phyloP scores from a whole-genome alignment of 2,888 invertebrate genomes.

The Calliphora vomitoria region DNA sequence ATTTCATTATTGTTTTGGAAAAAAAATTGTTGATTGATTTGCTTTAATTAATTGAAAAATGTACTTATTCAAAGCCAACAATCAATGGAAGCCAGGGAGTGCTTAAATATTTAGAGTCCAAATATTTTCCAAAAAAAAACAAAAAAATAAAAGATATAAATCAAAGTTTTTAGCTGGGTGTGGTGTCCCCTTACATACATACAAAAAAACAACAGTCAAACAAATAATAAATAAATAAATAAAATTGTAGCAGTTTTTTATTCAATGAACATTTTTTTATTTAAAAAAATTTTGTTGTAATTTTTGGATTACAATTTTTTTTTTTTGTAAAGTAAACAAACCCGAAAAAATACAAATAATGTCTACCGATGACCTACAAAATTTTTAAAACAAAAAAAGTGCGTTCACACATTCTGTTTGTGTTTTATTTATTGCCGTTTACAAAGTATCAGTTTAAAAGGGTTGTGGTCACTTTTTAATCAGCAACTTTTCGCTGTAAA shows the following conservation, averaged over 20 bases:
- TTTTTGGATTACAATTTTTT: slow-evolving; percentile 54
- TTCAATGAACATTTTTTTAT: slow-evolving; percentile 36
- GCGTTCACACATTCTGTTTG: slow-evolving; percentile 41
- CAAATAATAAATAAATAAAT: slow-evolving; percentile 17
- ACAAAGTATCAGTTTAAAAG: neutral
- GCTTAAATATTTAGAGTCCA: slow-evolving; percentile 20
- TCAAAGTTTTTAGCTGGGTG: slow-evolving; percentile 55
- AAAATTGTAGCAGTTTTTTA: slow-evolving; percentile 34
- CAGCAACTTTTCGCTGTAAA: neutral
- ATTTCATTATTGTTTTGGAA: neutral
- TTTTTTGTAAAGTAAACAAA: slow-evolving; percentile 44
- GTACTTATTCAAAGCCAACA: slow-evolving; percentile 39
- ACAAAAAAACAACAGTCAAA: slow-evolving; percentile 17
- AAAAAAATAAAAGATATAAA: slow-evolving; percentile 51
- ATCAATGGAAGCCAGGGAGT: slow-evolving; percentile 55
- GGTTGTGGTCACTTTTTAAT: slow-evolving; percentile 46
- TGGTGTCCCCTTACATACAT: slow-evolving; percentile 27
- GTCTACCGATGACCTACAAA: slow-evolving; percentile 65
- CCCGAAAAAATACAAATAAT: neutral
- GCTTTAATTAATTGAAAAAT: slow-evolving; percentile 47
- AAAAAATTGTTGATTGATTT: slow-evolving; percentile 57
- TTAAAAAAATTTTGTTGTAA: slow-evolving; percentile 61
- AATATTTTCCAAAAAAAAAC: neutral
- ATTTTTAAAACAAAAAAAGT: slow-evolving; percentile 7
- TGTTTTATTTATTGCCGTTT: neutral